These are phyloP conservation scores for Agrypnia vestita DNA, from an alignment of 1,140 invertebrate genomes.

Conservation along the genomic window DNA sequence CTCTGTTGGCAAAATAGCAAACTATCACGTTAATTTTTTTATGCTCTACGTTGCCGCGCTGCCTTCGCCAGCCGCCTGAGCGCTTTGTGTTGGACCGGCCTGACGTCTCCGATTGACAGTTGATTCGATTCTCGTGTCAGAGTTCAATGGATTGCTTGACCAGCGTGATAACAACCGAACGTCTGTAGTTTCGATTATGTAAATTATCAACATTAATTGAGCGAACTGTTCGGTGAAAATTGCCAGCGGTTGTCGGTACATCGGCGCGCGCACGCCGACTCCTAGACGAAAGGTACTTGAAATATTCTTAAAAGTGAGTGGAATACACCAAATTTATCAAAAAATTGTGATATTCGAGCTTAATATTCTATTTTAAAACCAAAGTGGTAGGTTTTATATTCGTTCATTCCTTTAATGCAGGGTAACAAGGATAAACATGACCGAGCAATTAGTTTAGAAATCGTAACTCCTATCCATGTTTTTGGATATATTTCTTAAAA, in stretches of 20 bases:
- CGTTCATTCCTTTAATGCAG: too few species aligned
- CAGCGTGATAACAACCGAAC: slow-evolving; percentile 5
- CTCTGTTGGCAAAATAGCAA: slow-evolving; percentile 13
- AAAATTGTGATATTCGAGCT: too few species aligned
- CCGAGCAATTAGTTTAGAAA: too few species aligned
- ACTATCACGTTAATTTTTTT: slow-evolving; percentile 13
- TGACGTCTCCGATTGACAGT: slow-evolving; percentile 1
- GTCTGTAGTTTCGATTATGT: background rate
- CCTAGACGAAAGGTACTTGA: background rate
- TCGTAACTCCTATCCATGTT: too few species aligned
- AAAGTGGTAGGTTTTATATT: too few species aligned
- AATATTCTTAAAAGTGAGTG: slow-evolving; percentile 25
- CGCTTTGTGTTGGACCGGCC: background rate
- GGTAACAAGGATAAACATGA: too few species aligned
- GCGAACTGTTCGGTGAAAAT: slow-evolving; percentile 1
- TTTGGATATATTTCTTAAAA: too few species aligned
- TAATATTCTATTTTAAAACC: too few species aligned
- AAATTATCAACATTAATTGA: background rate
- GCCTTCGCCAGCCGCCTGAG: slow-evolving; percentile 8
- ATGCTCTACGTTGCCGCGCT: slow-evolving; percentile 27
- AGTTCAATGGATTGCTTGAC: slow-evolving; percentile 23
- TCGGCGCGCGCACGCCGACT: background rate
- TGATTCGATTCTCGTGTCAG: slow-evolving; percentile 22
- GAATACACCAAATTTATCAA: background rate
- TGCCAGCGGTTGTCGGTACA: background rate